Percentiles rank a stretch among this genome's conserved stretches.
Conservation (phyloP, 2,797 vertebrate species). For the Sebastiscus albofasciatus region DNA sequence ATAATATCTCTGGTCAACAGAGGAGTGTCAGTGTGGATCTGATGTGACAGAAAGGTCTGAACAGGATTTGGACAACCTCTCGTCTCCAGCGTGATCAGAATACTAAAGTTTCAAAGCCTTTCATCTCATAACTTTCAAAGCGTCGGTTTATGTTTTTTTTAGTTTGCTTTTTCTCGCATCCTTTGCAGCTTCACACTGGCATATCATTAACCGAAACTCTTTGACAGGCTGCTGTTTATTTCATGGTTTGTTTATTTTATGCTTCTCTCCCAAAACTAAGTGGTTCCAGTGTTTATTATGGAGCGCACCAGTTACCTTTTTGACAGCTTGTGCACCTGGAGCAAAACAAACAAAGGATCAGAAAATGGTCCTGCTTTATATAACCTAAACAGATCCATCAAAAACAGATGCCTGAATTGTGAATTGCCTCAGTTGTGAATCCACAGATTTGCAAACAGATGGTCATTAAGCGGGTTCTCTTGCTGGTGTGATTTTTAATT, state of each 20-base stretch:
- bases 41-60: not conserved
- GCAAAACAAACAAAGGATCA: not conserved
- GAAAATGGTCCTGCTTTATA: not conserved
- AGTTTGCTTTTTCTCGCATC: not conserved
- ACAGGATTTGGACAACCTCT: not conserved
- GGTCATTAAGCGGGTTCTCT: not conserved
- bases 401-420: not conserved
- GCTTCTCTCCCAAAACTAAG: not conserved
- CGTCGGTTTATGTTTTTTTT: not conserved
- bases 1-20: not conserved
- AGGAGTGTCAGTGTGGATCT: not conserved
- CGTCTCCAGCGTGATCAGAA: not conserved
- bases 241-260: not conserved
- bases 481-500: not conserved
- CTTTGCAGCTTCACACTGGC: not conserved
- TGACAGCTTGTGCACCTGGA: slow-evolving; percentile 2
- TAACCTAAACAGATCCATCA: not conserved
- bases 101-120: not conserved
- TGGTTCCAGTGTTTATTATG: not conserved
- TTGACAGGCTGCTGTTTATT: not conserved
- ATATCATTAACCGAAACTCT: not conserved
- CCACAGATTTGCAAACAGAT: not conserved
- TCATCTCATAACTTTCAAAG: not conserved
- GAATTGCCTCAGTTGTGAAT: not conserved
- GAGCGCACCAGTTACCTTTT: not conserved